Percentiles rank a stretch among this genome's conserved stretches.
These are phyloP conservation scores for Xanthorhoe designata DNA, from an alignment of 2,888 invertebrate species.

Conservation along the genomic window DNA sequence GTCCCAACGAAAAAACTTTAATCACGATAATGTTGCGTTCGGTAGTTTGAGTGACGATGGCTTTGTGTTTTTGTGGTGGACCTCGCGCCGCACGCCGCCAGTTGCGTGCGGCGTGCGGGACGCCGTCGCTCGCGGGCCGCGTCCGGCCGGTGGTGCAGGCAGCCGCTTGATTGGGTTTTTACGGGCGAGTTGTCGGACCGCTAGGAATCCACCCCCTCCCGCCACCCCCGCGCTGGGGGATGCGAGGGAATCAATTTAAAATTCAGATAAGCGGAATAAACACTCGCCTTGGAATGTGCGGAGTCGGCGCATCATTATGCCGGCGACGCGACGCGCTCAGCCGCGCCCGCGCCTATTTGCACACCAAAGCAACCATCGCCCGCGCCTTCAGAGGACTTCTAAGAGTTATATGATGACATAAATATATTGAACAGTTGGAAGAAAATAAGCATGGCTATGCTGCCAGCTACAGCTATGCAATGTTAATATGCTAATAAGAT, in stretches of 20 bases:
- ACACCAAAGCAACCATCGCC: constrained; percentile 5
- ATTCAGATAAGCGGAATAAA: constrained; percentile 83
- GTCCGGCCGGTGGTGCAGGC: constrained; percentile 32
- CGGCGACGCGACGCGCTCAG: background rate
- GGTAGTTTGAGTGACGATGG: constrained; percentile 40
- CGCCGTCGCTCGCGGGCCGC: background rate
- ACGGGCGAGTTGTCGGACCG: constrained; percentile 73
- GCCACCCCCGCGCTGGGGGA: constrained; percentile 13
- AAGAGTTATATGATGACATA: background rate
- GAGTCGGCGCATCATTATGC: constrained; percentile 8
- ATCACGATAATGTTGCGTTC: constrained; percentile 46
- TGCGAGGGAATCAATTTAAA: constrained; percentile 64
- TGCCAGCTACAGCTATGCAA: no score
- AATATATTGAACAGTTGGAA: background rate
- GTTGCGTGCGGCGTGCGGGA: background rate
- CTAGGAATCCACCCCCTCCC: constrained; percentile 61
- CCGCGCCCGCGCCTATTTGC: constrained; percentile 9
- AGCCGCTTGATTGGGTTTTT: constrained; percentile 76
- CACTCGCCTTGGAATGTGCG: constrained; percentile 59
- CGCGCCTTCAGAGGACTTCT: background rate
- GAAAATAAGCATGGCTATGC: no score
- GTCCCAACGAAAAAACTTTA: constrained; percentile 40
- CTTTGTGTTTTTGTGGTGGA: constrained; percentile 44
- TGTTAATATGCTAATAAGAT: no score
- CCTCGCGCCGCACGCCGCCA: background rate